Evolutionary conservation across 2,888 invertebrate species (phyloP), one percentile per base, ranked within the genome.

Genomic region (Trachelus stipa): DNA sequence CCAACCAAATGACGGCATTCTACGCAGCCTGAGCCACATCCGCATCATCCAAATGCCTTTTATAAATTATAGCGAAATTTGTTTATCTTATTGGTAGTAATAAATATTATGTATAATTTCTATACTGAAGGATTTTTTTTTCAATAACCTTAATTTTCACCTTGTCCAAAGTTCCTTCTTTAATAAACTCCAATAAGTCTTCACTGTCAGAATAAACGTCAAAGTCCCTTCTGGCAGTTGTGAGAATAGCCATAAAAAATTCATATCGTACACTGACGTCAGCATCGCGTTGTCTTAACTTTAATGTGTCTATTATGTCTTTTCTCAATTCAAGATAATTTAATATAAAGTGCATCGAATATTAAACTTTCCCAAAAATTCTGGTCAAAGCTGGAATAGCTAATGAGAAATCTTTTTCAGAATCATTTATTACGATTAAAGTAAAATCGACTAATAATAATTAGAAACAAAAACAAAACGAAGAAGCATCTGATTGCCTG

Each of bases 161-260:
- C 92, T 99, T 99, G 90, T 99, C 99, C 68, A 98, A 92, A 0
- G 98, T 98, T 86, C 99, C 93, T 91, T 99, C 98, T 88, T 97
- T 97, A 0, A 99, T 97, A 89, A 98, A 98, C 88, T 97, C 97
- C 23, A 99, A 91, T 9, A 99, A 92, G 88, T 98, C 98, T 87
- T 98, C 97, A 1, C 97, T 97, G 86, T 97, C 97, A 0, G 97
- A 96, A 0, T 98, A 97, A 1, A 97, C 96, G 90, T 96, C 95
- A 90, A 98, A 97, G 88, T 98, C 97, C 83, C 96, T 94, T 86
- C 97, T 96, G 0, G 98, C 98, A 0, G 98, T 98, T 40, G 97
- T 96, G 33, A 99, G 97, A 81, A 99, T 98, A 0, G 98, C 97
- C 96, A 97, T 98, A 0, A 99, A 98, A 0, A 98, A 98, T 92